Evolutionary conservation across 2,797 vertebrate species (phyloP).

Genomic region (Holocentrus rufus): DNA sequence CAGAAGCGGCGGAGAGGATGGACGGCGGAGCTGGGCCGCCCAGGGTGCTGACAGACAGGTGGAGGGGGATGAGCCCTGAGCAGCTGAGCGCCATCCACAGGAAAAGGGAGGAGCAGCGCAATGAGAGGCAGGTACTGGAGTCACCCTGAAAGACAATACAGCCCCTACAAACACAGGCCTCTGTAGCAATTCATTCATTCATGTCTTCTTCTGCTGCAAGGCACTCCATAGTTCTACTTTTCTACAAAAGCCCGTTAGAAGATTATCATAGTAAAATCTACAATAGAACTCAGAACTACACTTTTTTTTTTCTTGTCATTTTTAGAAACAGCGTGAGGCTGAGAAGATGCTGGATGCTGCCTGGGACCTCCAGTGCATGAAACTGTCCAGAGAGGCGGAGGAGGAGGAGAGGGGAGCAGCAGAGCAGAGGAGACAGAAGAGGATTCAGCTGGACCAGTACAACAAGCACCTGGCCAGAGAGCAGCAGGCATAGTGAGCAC

Average conservation of each 20-base stretch:
- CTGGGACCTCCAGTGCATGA: slow-evolving; percentile 70
- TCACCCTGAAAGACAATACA: slow-evolving; percentile 4
- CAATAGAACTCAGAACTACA: not conserved
- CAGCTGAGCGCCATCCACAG: slow-evolving; percentile 74
- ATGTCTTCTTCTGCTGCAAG: too few relatives aligned
- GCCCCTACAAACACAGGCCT: not conserved
- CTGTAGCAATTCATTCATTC: too few relatives aligned
- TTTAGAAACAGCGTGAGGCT: slow-evolving; percentile 69
- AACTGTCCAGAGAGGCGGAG: slow-evolving; percentile 61
- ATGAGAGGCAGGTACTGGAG: slow-evolving; percentile 75
- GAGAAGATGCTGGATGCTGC: slow-evolving; percentile 66
- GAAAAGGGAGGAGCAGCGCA: slow-evolving; percentile 73
- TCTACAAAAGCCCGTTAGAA: not conserved
- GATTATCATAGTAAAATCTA: not conserved
- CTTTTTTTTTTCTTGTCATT: slow-evolving; percentile 23
- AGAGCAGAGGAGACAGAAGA: slow-evolving; percentile 70
- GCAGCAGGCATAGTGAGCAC: slow-evolving; percentile 77
- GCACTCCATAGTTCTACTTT: too few relatives aligned
- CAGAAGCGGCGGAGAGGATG: slow-evolving; percentile 64
- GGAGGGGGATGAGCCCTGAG: slow-evolving; percentile 82
- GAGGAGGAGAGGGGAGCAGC: slow-evolving; percentile 63
- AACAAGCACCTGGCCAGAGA: slow-evolving; percentile 80
- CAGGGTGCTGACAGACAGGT: slow-evolving; percentile 74
- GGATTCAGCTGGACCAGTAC: slow-evolving; percentile 67
- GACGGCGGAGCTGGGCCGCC: slow-evolving; percentile 42